Conservation (phyloP, 2,113 vertebrate species). For the Romanogobio albipinnatus region DNA sequence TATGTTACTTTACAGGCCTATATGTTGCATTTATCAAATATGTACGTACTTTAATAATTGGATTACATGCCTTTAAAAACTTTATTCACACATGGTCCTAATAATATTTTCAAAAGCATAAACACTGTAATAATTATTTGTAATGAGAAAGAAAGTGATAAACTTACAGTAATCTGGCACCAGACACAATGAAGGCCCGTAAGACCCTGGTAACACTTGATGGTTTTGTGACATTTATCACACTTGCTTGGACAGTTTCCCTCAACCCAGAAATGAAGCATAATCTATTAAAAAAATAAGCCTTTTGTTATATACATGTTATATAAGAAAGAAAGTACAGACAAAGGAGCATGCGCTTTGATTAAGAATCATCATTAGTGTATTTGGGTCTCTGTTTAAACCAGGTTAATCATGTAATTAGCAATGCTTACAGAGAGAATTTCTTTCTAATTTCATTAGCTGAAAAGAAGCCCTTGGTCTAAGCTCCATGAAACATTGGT, state of each 20-base stretch:
- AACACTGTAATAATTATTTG: neutral
- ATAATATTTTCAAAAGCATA: neutral
- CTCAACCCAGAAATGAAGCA: slow-evolving; percentile 96
- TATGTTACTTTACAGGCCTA: no score
- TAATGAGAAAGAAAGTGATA: neutral
- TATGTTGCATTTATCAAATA: no score
- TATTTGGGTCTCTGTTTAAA: slow-evolving; percentile 54
- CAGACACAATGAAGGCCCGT: slow-evolving; percentile 94
- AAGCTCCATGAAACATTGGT: slow-evolving; percentile 55
- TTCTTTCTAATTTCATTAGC: slow-evolving; percentile 66
- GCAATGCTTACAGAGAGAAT: slow-evolving; percentile 63
- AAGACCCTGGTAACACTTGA: slow-evolving; percentile 95
- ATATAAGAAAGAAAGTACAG: neutral
- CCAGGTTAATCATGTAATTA: slow-evolving; percentile 63
- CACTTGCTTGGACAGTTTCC: slow-evolving; percentile 94
- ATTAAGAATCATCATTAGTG: slow-evolving; percentile 38
- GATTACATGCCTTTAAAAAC: no score
- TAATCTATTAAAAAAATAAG: slow-evolving; percentile 75
- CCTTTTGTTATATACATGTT: neutral
- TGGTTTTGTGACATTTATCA: slow-evolving; percentile 95
- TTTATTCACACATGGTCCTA: no score
- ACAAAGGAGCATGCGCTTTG: neutral
- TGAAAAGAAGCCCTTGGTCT: slow-evolving; percentile 60
- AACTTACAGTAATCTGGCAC: slow-evolving; percentile 23
- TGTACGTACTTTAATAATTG: no score